phyloP scores from a whole-genome alignment of 2,113 vertebrate species.

The Heteronetta atricapilla region DNA sequence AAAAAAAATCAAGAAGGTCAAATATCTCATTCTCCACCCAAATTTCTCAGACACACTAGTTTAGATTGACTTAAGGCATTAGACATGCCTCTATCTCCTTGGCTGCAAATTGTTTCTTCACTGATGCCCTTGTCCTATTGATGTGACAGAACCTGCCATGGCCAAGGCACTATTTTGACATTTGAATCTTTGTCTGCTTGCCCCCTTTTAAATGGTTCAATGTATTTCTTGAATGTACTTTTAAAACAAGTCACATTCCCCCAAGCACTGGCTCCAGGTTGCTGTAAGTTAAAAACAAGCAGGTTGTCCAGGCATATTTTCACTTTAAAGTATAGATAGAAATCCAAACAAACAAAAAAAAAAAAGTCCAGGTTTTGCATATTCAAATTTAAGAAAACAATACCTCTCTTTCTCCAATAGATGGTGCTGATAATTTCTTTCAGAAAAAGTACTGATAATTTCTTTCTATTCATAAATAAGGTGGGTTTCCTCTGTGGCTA shows the following conservation, averaged over 20 bases:
- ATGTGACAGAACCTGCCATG: constrained; percentile 23
- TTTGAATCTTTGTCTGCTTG: constrained; percentile 40
- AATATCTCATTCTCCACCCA: background rate
- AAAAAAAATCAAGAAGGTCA: background rate
- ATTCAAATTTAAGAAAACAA: background rate
- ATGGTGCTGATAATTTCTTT: constrained; percentile 59
- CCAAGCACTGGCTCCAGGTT: background rate
- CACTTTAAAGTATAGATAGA: background rate
- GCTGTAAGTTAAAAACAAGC: background rate
- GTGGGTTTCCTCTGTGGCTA: background rate
- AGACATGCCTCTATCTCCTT: background rate
- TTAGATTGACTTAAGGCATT: background rate
- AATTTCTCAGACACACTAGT: background rate
- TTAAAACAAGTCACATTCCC: background rate
- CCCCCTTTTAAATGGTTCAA: constrained; percentile 29
- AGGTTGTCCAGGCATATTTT: background rate
- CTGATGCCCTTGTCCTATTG: constrained; percentile 11
- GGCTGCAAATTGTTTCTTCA: constrained; percentile 16
- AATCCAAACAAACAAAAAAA: background rate
- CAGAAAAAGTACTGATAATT: constrained; percentile 43
- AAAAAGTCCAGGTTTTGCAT: background rate
- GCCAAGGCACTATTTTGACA: constrained; percentile 28
- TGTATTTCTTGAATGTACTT: constrained; percentile 25
- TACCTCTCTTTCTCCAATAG: constrained; percentile 37
- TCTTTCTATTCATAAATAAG: background rate